A percentile compares a stretch with the other conserved stretches of the same genome.
These are phyloP conservation scores for Lacanobia oleracea DNA, from an alignment of 2,888 invertebrate species.

Conservation along the genomic window DNA sequence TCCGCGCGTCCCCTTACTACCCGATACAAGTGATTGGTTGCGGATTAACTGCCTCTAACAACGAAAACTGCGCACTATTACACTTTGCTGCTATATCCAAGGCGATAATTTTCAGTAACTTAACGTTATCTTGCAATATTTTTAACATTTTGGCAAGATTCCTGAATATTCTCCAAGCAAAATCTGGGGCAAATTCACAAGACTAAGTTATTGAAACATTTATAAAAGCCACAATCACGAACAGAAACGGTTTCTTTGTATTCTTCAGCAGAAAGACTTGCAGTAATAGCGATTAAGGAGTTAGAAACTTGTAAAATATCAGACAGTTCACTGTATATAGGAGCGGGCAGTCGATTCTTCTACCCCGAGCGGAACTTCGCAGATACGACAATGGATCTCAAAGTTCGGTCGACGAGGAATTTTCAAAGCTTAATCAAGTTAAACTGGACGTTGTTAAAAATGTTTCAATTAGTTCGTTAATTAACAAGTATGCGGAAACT, in stretches of 20 bases:
- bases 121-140: constrained; percentile 54
- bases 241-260: constrained; percentile 52
- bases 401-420: constrained; percentile 61
- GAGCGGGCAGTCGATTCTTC: constrained; percentile 45
- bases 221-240: constrained; percentile 50
- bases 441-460: constrained; percentile 67
- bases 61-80: constrained; percentile 29
- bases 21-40: constrained; percentile 56
- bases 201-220: constrained; percentile 56
- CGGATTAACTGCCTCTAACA: constrained; percentile 39
- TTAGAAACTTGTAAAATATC: constrained; percentile 61
- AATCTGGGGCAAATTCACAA: constrained; percentile 40
- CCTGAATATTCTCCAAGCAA: constrained; percentile 46
- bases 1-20: constrained; percentile 20
- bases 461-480: constrained; percentile 68
- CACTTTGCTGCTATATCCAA: constrained; percentile 12
- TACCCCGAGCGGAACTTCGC: constrained; percentile 56
- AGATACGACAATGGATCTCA: constrained; percentile 65
- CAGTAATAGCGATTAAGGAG: constrained; percentile 56
- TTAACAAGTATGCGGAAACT: constrained; percentile 56
- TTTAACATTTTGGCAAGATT: constrained; percentile 55
- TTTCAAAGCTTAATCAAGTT: constrained; percentile 66
- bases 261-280: constrained; percentile 37
- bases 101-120: constrained; percentile 47
- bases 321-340: constrained; percentile 42